Evolutionary conservation across 1,140 invertebrate genomes (phyloP).

Genomic region (Hylyphantes graminicola): DNA sequence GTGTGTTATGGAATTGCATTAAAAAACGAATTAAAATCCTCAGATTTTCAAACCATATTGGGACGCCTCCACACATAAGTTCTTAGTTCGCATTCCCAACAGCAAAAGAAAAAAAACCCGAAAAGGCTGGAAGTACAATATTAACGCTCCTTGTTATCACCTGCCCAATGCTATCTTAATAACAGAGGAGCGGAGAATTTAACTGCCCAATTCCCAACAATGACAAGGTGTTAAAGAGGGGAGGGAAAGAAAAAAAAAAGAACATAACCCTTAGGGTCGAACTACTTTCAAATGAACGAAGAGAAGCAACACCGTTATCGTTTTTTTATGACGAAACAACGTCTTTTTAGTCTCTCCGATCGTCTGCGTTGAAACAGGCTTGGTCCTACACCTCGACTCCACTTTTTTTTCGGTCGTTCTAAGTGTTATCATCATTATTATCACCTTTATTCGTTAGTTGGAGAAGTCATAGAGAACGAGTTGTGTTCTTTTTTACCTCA

Average conservation of each 20-base stretch:
- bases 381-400: background rate
- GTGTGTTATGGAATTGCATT: too few relatives aligned
- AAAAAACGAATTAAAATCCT: too few relatives aligned
- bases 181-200: conserved; percentile 42
- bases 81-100: too few relatives aligned
- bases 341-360: conserved; percentile 6
- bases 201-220: conserved; percentile 10
- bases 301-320: conserved; percentile 47
- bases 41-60: too few relatives aligned
- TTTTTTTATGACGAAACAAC: conserved; percentile 58
- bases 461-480: background rate
- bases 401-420: conserved; percentile 2
- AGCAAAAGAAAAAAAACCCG: conserved; percentile 14
- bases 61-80: too few relatives aligned
- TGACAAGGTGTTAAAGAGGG: conserved; percentile 33
- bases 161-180: conserved; percentile 57
- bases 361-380: conserved; percentile 15
- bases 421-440: conserved; percentile 38
- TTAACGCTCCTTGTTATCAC: conserved; percentile 56
- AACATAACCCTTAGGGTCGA: conserved; percentile 53
- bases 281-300: conserved; percentile 50
- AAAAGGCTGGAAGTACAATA: conserved; percentile 31
- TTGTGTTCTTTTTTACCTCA: conserved; percentile 6
- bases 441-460: conserved; percentile 47
- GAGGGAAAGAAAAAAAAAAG: conserved; percentile 19